Evolutionary conservation across 2,113 vertebrate species (phyloP).

Genomic region (Syrrhaptes paradoxus): DNA sequence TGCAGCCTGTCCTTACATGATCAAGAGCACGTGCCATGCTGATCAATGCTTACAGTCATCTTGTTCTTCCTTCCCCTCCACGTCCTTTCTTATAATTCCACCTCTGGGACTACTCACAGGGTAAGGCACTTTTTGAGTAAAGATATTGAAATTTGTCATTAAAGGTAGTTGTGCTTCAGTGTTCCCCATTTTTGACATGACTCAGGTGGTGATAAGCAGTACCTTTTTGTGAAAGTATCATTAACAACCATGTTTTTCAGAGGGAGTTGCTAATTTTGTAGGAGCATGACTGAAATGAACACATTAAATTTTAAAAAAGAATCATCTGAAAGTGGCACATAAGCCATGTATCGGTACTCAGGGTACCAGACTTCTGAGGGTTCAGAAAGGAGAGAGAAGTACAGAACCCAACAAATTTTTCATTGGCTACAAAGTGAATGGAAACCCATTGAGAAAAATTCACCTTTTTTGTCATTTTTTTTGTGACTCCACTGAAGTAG

Average conservation of each 20-base stretch:
- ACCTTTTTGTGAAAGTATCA: background rate
- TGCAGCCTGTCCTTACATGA: background rate
- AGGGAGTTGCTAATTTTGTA: background rate
- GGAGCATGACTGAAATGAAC: background rate
- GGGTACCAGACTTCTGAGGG: background rate
- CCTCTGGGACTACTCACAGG: background rate
- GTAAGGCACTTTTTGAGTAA: background rate
- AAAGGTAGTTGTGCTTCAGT: background rate
- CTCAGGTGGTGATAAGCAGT: background rate
- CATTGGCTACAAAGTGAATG: background rate
- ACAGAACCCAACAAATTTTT: background rate
- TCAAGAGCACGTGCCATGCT: background rate
- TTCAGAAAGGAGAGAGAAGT: background rate
- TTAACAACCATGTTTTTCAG: background rate
- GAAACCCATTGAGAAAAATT: background rate
- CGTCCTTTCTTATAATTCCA: background rate
- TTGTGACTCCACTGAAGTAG: background rate
- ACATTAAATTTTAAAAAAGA: background rate
- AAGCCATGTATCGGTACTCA: background rate
- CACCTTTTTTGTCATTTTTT: background rate
- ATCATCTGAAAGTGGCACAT: background rate
- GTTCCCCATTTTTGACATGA: background rate
- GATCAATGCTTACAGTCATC: background rate
- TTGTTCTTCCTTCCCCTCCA: background rate
- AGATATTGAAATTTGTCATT: background rate